These are phyloP conservation scores for Noctua janthe DNA, from an alignment of 2,888 invertebrate genomes.

Conservation along the genomic window DNA sequence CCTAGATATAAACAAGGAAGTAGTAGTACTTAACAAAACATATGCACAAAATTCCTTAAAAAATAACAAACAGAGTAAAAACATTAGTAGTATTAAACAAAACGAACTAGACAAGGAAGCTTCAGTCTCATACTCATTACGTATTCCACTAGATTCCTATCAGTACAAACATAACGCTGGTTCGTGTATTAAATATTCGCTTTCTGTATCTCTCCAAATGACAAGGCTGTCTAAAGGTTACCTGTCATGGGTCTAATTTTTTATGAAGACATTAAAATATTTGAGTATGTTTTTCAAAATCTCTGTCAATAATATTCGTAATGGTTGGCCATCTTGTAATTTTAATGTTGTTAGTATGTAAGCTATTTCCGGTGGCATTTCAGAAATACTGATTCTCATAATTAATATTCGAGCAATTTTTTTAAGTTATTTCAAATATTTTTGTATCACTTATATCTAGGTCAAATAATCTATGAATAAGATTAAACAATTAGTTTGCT, in stretches of 20 bases:
- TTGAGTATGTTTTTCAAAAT: conserved; percentile 31
- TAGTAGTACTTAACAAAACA: conserved; percentile 36
- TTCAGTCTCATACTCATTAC: conserved; percentile 64
- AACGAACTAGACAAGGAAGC: conserved; percentile 66
- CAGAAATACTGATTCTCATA: background rate
- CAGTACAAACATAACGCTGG: conserved; percentile 58
- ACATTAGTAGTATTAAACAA: conserved; percentile 48
- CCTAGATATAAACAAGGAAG: conserved; percentile 51
- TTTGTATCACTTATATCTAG: background rate
- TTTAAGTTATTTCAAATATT: background rate
- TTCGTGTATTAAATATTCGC: conserved; percentile 67
- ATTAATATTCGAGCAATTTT: background rate
- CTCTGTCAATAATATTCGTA: conserved; percentile 41
- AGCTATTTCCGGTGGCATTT: conserved; percentile 22
- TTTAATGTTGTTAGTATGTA: background rate
- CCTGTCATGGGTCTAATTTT: conserved; percentile 61
- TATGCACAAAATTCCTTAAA: conserved; percentile 49
- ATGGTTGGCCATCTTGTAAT: conserved; percentile 3
- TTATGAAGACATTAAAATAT: conserved; percentile 34
- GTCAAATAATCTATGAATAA: background rate
- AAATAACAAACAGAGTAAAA: conserved; percentile 46
- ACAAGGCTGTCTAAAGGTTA: conserved; percentile 75
- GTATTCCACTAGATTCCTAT: conserved; percentile 67
- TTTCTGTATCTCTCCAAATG: conserved; percentile 71
- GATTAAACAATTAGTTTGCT: background rate